Conservation (phyloP, 2,113 vertebrate species). For the Bufo gargarizans region DNA sequence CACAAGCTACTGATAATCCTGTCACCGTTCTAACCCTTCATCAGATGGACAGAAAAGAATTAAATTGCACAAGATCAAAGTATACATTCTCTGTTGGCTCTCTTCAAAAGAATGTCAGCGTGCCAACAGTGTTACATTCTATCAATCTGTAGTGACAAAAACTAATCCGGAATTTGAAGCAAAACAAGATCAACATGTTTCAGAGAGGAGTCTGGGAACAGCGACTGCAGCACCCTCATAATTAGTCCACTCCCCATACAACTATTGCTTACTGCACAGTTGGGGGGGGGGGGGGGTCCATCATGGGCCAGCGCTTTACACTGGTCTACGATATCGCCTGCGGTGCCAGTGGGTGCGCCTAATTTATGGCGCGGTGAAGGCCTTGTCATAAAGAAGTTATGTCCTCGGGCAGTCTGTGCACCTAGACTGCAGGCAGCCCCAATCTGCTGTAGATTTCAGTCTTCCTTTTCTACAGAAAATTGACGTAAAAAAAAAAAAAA, state of each 20-base stretch:
- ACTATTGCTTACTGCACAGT: no score
- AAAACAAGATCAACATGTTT: constrained; percentile 9
- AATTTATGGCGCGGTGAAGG: no score
- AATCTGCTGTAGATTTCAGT: no score
- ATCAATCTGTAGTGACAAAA: constrained; percentile 3
- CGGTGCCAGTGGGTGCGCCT: no score
- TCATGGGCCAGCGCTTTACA: no score
- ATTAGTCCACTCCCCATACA: background rate
- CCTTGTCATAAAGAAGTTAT: no score
- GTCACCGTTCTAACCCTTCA: constrained; percentile 15
- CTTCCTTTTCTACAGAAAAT: no score
- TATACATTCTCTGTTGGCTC: constrained; percentile 1
- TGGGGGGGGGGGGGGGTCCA: no score
- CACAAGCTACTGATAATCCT: constrained; percentile 14
- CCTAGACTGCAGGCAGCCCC: no score
- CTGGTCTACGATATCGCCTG: no score
- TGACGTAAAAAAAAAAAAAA: no score
- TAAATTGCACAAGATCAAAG: constrained; percentile 44
- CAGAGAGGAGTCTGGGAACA: background rate
- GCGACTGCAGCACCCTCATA: background rate
- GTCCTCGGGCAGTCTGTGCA: no score
- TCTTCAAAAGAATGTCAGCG: constrained; percentile 36
- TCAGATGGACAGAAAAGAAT: constrained; percentile 4
- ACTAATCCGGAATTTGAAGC: constrained; percentile 7
- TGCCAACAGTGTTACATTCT: constrained; percentile 25